phyloP scores from a whole-genome alignment of 2,797 vertebrate genomes.

The Mormyrus proboscirostris region DNA sequence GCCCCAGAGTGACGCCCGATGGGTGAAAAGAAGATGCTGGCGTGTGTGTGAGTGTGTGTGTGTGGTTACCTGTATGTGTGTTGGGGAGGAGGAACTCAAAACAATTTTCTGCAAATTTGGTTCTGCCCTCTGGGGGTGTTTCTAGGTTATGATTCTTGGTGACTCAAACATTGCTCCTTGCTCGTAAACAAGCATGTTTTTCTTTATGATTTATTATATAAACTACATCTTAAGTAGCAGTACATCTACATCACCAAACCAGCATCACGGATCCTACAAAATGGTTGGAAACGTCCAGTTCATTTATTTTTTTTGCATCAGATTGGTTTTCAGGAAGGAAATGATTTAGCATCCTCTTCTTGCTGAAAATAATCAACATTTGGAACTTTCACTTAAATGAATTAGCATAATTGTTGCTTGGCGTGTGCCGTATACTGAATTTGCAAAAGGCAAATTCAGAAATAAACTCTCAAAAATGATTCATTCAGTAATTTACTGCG shows the following conservation, averaged over 20 bases:
- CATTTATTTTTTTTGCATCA: not conserved
- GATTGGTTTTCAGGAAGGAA: not conserved
- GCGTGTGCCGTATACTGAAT: not conserved
- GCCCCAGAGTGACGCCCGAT: not conserved
- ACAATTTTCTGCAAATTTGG: not conserved
- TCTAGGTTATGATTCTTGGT: not conserved
- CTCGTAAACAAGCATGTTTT: not conserved
- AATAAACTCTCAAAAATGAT: not conserved
- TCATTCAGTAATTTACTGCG: not conserved
- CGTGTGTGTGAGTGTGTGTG: not conserved
- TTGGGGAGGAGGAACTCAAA: not conserved
- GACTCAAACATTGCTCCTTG: not conserved
- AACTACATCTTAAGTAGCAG: not conserved
- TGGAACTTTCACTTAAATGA: not conserved
- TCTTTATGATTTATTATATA: not conserved
- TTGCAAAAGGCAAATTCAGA: not conserved
- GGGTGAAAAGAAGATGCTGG: not conserved
- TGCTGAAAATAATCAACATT: not conserved
- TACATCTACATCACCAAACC: not conserved
- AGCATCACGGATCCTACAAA: not conserved
- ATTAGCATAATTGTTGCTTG: not conserved
- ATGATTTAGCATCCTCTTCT: not conserved
- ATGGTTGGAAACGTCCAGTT: not conserved
- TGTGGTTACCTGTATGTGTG: too few species aligned
- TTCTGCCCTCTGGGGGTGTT: not conserved